These are phyloP conservation scores for Chymomyza procnemis DNA, from an alignment of 2,888 invertebrate species.

Conservation along the genomic window DNA sequence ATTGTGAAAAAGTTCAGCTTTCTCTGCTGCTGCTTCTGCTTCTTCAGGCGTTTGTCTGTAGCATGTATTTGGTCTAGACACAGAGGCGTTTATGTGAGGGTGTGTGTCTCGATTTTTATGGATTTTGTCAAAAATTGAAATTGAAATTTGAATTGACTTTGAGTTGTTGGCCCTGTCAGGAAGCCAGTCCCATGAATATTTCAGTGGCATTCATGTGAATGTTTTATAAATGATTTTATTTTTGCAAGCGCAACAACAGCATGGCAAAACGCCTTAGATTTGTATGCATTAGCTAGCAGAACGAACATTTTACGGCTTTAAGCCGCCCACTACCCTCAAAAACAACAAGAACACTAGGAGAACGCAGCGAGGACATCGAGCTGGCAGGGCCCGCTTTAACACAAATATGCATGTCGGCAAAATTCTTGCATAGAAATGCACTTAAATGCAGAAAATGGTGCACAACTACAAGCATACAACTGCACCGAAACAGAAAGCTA, in stretches of 20 bases:
- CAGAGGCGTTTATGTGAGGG: background rate
- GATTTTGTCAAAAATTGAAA: background rate
- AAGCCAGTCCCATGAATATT: conserved; percentile 17
- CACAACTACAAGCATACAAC: conserved; percentile 45
- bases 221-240: conserved; percentile 36
- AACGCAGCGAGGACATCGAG: conserved; percentile 18
- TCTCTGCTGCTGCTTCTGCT: background rate
- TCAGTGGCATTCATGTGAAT: conserved; percentile 48
- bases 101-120: background rate
- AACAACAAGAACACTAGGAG: background rate
- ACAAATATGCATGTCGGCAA: conserved; percentile 69
- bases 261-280: conserved; percentile 35
- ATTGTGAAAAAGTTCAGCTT: background rate
- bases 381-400: conserved; percentile 52
- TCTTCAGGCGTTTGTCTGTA: background rate
- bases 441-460: conserved; percentile 73
- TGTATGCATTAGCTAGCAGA: conserved; percentile 70
- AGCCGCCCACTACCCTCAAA: conserved; percentile 14
- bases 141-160: background rate
- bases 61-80: background rate
- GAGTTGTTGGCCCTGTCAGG: background rate
- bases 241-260: conserved; percentile 61
- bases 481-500: conserved; percentile 30
- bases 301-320: conserved; percentile 69
- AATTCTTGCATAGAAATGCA: conserved; percentile 71